Evolutionary conservation across 2,797 vertebrate species (phyloP), one percentile per base, ranked within the genome.

Genomic region (Bradypodion ventrale): DNA sequence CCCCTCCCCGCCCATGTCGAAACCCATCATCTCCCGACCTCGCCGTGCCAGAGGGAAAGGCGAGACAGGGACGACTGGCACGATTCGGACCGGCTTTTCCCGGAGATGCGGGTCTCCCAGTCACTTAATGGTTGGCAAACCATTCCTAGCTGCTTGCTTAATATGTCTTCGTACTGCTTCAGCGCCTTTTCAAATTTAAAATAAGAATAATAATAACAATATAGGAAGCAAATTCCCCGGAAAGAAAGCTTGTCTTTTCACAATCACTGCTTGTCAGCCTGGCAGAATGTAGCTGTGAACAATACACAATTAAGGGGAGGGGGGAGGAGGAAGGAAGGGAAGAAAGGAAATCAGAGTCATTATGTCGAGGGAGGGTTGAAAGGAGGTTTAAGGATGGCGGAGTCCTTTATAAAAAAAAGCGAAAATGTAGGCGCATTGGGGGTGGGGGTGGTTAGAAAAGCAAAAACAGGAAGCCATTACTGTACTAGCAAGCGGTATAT

Each of bases 401-500:
- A 73, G 72, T 29, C 72, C 42, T n/a, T 44, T 70, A 3, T 25
- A 25, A 42, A 25, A 21, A 21, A 21, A 10, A 35, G 15, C 7
- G 40, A 21, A 35, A 37, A 63, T 12, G 63, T 9, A 65, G 62
- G 32, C n/a, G 32, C 6, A 59, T 15, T 59, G 13, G n/a, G 29
- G 21, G 42, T 8, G 4, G 19, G 10, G 15, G 5, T 29, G 21
- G n/a, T 13, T 8, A 90, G 94, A 94, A 94, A 87, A 4, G 89
- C 91, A 93, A 92, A 93, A 93, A 92, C 95, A 85, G 95, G 89
- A 93, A 96, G 96, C 95, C 96, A 96, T 98, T 97, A 97, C 97
- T 97, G 97, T 97, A 97, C 97, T 97, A 97, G 97, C 95, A 90
- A 89, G 94, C 95, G 97, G 97, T 97, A 97, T 97, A 97, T 97